Evolutionary conservation across 2,888 invertebrate species (phyloP).

Genomic region (Phlogophora meticulosa): DNA sequence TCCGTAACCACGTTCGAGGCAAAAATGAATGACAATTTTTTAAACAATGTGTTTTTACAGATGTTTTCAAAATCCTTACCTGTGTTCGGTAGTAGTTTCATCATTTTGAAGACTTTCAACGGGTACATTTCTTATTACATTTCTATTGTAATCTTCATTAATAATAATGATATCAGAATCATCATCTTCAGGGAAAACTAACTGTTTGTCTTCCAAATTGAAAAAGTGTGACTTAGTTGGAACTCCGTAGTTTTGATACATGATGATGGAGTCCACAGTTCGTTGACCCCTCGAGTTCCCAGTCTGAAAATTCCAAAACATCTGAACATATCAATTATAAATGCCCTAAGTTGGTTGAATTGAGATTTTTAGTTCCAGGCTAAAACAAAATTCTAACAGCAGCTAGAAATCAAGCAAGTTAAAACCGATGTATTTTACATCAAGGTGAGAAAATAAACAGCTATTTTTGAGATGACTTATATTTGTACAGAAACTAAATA

Average conservation of each 20-base stretch:
- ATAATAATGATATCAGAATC: constrained; percentile 88
- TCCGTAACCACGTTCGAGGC: too few species aligned
- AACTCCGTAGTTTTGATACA: constrained; percentile 84
- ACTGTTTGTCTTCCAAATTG: constrained; percentile 83
- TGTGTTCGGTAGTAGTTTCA: constrained; percentile 73
- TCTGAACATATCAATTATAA: constrained; percentile 92
- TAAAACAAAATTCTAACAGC: neutral
- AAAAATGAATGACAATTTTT: too few species aligned
- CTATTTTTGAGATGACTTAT: neutral
- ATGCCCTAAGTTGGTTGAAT: constrained; percentile 40
- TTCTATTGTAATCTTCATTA: constrained; percentile 83
- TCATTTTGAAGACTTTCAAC: constrained; percentile 72
- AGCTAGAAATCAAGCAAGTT: neutral
- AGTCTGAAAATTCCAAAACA: constrained; percentile 96
- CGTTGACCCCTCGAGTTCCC: constrained; percentile 94
- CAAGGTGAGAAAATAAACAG: neutral
- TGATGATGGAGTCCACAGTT: constrained; percentile 88
- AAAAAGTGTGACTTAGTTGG: constrained; percentile 80
- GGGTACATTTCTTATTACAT: constrained; percentile 75
- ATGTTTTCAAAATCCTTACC: constrained; percentile 62
- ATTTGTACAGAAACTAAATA: neutral
- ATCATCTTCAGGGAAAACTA: constrained; percentile 85
- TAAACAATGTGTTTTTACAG: too few species aligned
- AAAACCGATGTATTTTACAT: neutral
- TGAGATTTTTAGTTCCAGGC: neutral